Evolutionary conservation across 1,140 invertebrate species (phyloP).

Genomic region (Drosophila nigromelanica): DNA sequence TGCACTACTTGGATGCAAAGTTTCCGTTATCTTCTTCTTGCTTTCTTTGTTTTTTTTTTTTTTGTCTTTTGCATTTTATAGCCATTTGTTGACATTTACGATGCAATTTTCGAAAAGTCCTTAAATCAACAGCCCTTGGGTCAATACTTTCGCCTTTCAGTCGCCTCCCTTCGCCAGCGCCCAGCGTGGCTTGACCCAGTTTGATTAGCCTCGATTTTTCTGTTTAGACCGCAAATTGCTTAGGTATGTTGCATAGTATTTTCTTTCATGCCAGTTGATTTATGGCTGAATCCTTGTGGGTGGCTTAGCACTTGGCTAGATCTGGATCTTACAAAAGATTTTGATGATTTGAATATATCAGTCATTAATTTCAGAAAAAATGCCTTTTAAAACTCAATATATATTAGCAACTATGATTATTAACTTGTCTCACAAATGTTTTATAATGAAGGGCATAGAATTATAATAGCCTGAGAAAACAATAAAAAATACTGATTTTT

Average conservation of each 20-base stretch:
- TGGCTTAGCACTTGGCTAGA: not conserved
- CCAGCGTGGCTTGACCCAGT: constrained; percentile 52
- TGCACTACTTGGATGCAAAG: constrained; percentile 27
- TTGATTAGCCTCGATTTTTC: constrained; percentile 71
- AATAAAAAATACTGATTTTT: no score
- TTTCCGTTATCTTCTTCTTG: not conserved
- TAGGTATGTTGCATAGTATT: constrained; percentile 13
- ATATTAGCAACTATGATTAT: no score
- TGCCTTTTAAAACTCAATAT: no score
- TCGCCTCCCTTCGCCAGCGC: constrained; percentile 2
- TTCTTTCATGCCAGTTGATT: not conserved
- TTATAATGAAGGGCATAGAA: no score
- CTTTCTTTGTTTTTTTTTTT: constrained; percentile 4
- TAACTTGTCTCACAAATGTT: not conserved
- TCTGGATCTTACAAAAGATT: no score
- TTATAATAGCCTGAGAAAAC: no score
- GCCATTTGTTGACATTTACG: constrained; percentile 78
- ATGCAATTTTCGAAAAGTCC: constrained; percentile 67
- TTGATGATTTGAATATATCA: no score
- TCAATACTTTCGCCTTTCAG: constrained; percentile 45
- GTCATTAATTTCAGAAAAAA: no score
- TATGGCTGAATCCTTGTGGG: not conserved
- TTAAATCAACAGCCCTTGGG: constrained; percentile 50
- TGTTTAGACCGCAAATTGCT: constrained; percentile 40
- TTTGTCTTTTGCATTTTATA: no score